Conservation (phyloP, 2,888 invertebrate species). For the Agrenia bidenticulata region DNA sequence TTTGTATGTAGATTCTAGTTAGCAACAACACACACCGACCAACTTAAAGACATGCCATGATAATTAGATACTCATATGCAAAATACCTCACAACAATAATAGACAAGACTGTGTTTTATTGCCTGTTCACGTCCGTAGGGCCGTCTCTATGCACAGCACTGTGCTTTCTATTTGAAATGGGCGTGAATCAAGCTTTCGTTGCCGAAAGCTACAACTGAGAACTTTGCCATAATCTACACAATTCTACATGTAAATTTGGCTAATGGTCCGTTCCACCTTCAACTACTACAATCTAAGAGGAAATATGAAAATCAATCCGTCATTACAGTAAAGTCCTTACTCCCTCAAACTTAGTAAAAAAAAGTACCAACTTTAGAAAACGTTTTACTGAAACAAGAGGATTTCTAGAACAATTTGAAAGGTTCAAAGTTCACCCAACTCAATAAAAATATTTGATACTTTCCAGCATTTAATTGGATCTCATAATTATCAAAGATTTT, state of each 20-base stretch:
- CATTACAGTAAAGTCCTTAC: too few relatives aligned
- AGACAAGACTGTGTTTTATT: background rate
- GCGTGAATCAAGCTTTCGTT: background rate
- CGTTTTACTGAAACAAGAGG: too few relatives aligned
- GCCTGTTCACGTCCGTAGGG: background rate
- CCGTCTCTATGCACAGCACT: too few relatives aligned
- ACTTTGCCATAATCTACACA: constrained; percentile 1
- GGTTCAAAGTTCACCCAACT: too few relatives aligned
- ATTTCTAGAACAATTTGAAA: too few relatives aligned
- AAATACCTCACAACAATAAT: background rate
- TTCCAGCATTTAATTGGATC: too few relatives aligned
- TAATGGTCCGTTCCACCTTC: background rate
- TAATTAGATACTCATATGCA: constrained; percentile 13
- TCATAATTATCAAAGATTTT: too few relatives aligned
- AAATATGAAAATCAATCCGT: too few relatives aligned
- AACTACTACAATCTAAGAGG: too few relatives aligned
- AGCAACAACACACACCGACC: constrained; percentile 14
- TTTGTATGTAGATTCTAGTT: constrained; percentile 18
- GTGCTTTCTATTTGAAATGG: background rate
- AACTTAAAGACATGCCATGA: background rate
- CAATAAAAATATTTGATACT: too few relatives aligned
- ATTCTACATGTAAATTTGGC: background rate
- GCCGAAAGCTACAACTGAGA: background rate
- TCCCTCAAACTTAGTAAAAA: too few relatives aligned
- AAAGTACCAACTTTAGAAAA: too few relatives aligned